phyloP scores from a whole-genome alignment of 2,113 vertebrate species.

The Arenaria interpres region DNA sequence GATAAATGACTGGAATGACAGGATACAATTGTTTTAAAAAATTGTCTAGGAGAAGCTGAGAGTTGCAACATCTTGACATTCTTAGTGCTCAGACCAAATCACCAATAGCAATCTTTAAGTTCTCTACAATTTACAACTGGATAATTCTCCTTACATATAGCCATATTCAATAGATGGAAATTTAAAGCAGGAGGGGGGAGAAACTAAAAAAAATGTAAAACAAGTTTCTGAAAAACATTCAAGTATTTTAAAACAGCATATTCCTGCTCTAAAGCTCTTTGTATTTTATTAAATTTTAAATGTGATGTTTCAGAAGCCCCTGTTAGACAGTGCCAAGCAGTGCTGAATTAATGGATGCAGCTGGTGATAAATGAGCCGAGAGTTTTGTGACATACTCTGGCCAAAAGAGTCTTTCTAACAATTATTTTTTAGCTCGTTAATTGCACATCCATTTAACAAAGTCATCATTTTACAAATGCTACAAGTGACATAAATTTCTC shows the following conservation, averaged over 20 bases:
- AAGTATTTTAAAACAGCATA: slow-evolving; percentile 3
- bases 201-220: slow-evolving; percentile 1
- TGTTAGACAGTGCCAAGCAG: slow-evolving; percentile 56
- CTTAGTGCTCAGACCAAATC: not conserved
- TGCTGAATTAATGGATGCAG: slow-evolving; percentile 60
- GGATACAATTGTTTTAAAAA: not conserved
- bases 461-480: slow-evolving; percentile 70
- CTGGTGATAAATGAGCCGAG: slow-evolving; percentile 68
- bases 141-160: not conserved
- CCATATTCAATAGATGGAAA: not conserved
- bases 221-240: not conserved
- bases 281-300: slow-evolving; percentile 53
- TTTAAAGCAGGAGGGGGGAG: not conserved
- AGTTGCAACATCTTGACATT: not conserved
- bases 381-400: slow-evolving; percentile 63
- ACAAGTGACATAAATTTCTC: slow-evolving; percentile 68
- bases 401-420: slow-evolving; percentile 71
- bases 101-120: not conserved
- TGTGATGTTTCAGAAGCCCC: slow-evolving; percentile 28
- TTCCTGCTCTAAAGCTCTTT: slow-evolving; percentile 32
- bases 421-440: slow-evolving; percentile 73
- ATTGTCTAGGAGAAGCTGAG: not conserved
- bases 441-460: slow-evolving; percentile 74
- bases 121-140: not conserved
- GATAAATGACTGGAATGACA: not conserved